Evolutionary conservation across 1,140 invertebrate species (phyloP).

Genomic region (Battus philenor): DNA sequence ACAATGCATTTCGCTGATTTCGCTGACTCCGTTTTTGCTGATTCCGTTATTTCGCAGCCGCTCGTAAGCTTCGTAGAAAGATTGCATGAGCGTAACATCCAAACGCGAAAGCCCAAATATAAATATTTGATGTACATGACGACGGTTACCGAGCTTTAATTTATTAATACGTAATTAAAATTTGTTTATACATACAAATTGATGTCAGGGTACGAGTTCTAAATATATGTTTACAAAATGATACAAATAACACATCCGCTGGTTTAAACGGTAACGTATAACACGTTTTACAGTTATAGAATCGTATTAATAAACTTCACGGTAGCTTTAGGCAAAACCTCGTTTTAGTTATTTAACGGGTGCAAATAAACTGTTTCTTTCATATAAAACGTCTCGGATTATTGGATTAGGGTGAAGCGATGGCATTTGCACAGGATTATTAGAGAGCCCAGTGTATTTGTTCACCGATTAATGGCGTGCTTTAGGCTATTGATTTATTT

Average conservation of each 20-base stretch:
- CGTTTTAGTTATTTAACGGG: slow-evolving; percentile 13
- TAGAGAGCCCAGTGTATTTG: slow-evolving; percentile 8
- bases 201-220: too few relatives aligned
- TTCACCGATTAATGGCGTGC: slow-evolving; percentile 8
- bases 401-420: slow-evolving; percentile 7
- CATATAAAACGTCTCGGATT: slow-evolving; percentile 14
- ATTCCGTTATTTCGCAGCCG: slow-evolving; percentile 33
- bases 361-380: slow-evolving; percentile 15
- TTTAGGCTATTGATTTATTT: slow-evolving; percentile 10
- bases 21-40: slow-evolving; percentile 57
- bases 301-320: slow-evolving; percentile 10
- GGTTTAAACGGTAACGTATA: slow-evolving; percentile 6
- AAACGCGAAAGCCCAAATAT: slow-evolving; percentile 21
- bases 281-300: slow-evolving; percentile 10
- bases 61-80: slow-evolving; percentile 23
- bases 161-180: too few relatives aligned
- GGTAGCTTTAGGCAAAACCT: slow-evolving; percentile 7
- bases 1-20: slow-evolving; percentile 66
- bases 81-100: slow-evolving; percentile 27
- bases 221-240: too few relatives aligned
- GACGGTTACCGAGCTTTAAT: background rate
- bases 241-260: slow-evolving; percentile 1
- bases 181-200: too few relatives aligned
- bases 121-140: background rate
- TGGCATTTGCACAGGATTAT: slow-evolving; percentile 13